Evolutionary conservation across 2,113 vertebrate species (phyloP).

Genomic region (Pithys albifrons): DNA sequence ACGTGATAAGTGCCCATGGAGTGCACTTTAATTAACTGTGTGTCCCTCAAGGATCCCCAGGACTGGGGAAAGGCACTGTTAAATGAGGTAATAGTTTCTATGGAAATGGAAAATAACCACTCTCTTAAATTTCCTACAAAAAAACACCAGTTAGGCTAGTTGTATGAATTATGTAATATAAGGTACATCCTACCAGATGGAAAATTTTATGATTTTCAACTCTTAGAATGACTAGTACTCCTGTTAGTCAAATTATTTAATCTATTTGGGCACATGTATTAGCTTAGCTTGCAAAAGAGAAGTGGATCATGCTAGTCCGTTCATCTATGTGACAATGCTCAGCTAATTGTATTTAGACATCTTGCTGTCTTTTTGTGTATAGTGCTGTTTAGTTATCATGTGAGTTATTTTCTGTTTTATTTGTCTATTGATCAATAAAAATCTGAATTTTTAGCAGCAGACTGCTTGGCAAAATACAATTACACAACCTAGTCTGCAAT

Average conservation of each 20-base stretch:
- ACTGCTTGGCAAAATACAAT: not conserved
- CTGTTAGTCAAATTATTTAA: not conserved
- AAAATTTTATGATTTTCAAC: not conserved
- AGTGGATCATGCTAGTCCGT: accelerated
- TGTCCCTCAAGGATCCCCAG: not conserved
- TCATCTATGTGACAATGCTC: accelerated
- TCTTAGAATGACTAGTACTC: not conserved
- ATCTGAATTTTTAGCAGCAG: not conserved
- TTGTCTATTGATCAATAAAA: not conserved
- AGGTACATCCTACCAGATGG: not conserved
- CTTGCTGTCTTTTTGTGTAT: not conserved
- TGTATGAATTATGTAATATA: not conserved
- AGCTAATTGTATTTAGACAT: not conserved
- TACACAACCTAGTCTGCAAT: not conserved
- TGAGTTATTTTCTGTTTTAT: not conserved
- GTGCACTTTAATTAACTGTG: not conserved
- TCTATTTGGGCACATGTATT: not conserved
- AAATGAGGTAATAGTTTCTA: not conserved
- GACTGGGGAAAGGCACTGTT: not conserved
- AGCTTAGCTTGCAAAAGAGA: not conserved
- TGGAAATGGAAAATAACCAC: not conserved
- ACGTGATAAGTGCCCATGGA: not conserved
- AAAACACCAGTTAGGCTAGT: not conserved
- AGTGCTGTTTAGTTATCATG: not conserved
- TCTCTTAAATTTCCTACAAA: not conserved